These are phyloP conservation scores for Orius insidiosus DNA, from an alignment of 1,140 invertebrate genomes.

Conservation along the genomic window DNA sequence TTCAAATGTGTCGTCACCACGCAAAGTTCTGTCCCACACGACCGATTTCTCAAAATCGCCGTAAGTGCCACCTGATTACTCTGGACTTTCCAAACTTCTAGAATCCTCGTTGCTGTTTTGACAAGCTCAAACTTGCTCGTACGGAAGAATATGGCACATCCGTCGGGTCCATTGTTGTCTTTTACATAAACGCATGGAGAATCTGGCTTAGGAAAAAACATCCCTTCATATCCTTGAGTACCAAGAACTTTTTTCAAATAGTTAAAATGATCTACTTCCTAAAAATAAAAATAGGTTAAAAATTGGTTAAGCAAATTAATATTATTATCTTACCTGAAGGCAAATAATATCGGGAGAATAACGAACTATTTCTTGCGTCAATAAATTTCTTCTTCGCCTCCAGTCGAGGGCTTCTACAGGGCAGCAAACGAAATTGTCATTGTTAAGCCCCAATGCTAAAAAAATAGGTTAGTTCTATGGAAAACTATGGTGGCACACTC, in stretches of 20 bases:
- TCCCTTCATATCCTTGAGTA: slow-evolving; percentile 46
- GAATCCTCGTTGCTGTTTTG: slow-evolving; percentile 36
- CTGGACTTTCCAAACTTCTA: slow-evolving; percentile 50
- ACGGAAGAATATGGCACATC: slow-evolving; percentile 59
- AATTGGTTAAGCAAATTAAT: slow-evolving; percentile 15
- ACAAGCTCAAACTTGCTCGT: slow-evolving; percentile 42
- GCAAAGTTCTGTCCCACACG: slow-evolving; percentile 39
- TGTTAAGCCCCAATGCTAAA: slow-evolving; percentile 47
- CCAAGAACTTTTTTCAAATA: slow-evolving; percentile 42
- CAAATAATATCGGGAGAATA: slow-evolving; percentile 55
- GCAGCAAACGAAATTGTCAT: slow-evolving; percentile 57
- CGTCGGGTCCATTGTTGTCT: slow-evolving; percentile 60
- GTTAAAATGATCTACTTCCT: slow-evolving; percentile 63
- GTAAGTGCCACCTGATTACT: slow-evolving; percentile 56
- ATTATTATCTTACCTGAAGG: slow-evolving; percentile 35
- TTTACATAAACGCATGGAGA: slow-evolving; percentile 58
- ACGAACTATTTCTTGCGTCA: slow-evolving; percentile 53
- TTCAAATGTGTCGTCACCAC: slow-evolving; percentile 62
- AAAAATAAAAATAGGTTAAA: too few species aligned
- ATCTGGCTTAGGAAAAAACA: slow-evolving; percentile 61
- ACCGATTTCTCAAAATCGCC: slow-evolving; percentile 33
- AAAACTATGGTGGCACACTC: neutral
- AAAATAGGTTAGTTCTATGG: slow-evolving; percentile 14
- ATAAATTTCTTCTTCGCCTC: slow-evolving; percentile 42
- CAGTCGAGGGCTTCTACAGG: slow-evolving; percentile 52